phyloP scores from a whole-genome alignment of 1,140 invertebrate species.

The Drosophila lacteicornis region DNA sequence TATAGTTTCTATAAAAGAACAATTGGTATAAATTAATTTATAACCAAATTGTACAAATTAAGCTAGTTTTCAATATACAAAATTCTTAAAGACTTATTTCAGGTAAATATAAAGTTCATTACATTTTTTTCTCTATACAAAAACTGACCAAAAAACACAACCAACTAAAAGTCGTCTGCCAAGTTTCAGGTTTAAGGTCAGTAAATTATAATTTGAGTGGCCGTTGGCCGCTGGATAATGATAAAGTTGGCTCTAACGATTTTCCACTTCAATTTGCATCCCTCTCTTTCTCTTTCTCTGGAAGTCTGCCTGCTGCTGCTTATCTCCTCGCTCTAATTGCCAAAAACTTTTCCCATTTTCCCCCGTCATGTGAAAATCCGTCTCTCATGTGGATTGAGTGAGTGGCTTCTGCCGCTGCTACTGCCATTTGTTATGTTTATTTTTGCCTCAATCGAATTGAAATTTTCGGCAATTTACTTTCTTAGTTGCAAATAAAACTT shows the following conservation, averaged over 20 bases:
- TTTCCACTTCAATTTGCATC: constrained; percentile 36
- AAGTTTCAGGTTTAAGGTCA: constrained; percentile 21
- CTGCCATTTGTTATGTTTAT: constrained; percentile 60
- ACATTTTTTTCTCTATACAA: not conserved
- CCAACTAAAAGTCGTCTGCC: constrained; percentile 21
- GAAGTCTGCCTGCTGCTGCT: not conserved
- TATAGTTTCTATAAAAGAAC: not conserved
- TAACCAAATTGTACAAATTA: not conserved
- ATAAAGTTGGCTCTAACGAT: constrained; percentile 28
- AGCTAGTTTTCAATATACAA: not conserved
- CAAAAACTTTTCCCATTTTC: constrained; percentile 59
- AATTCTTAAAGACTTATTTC: not conserved
- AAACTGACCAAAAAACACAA: too few species aligned
- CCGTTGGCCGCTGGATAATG: constrained; percentile 16
- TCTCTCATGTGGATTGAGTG: constrained; percentile 37
- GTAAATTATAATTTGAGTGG: constrained; percentile 40
- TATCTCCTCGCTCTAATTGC: constrained; percentile 56
- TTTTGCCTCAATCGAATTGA: constrained; percentile 53
- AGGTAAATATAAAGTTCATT: not conserved
- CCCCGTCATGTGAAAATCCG: constrained; percentile 24
- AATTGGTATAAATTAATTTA: too few species aligned
- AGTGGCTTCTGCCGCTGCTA: constrained; percentile 14
- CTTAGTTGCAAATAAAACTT: constrained; percentile 63
- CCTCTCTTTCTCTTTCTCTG: not conserved
- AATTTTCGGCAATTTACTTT: constrained; percentile 49